Conservation (phyloP, 2,888 invertebrate genomes). For the Eurytoma californica region DNA sequence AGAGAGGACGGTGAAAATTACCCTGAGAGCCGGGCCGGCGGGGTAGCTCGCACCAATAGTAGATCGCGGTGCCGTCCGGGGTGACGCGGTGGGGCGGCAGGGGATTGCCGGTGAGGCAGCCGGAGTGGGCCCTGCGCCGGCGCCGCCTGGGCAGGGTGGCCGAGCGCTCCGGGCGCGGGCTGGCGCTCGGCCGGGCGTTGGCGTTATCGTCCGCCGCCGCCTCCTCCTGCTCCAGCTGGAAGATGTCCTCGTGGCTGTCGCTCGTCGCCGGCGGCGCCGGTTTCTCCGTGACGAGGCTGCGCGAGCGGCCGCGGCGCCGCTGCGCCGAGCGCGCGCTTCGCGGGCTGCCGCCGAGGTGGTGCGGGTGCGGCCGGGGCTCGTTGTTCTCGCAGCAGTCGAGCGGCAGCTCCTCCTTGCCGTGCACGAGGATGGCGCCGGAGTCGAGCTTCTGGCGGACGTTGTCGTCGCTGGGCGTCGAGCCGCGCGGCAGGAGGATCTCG, state of each 20-base stretch:
- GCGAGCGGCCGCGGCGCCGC: conserved; percentile 57
- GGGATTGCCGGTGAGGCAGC: conserved; percentile 68
- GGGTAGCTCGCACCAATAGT: conserved; percentile 91
- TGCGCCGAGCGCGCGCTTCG: conserved; percentile 24
- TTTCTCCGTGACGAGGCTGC: conserved; percentile 63
- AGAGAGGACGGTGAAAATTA: conserved; percentile 58
- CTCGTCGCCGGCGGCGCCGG: conserved; percentile 60
- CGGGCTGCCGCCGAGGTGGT: conserved; percentile 3
- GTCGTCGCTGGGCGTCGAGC: conserved; percentile 70
- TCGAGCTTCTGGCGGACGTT: conserved; percentile 76
- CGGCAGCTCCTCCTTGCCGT: conserved; percentile 85
- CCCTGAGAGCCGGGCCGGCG: conserved; percentile 75
- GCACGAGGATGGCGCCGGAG: conserved; percentile 75
- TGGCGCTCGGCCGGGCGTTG: conserved; percentile 45
- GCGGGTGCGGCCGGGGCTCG: conserved; percentile 17
- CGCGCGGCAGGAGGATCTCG: conserved; percentile 71
- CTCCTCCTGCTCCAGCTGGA: conserved; percentile 15
- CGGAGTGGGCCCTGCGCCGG: conserved; percentile 68
- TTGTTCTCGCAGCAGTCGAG: conserved; percentile 64
- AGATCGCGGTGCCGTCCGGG: conserved; percentile 89
- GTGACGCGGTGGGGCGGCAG: conserved; percentile 86
- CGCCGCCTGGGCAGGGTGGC: conserved; percentile 71
- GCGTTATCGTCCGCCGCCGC: conserved; percentile 20
- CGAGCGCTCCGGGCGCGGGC: conserved; percentile 56
- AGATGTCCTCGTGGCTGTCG: conserved; percentile 43